A percentile compares a stretch with the other conserved stretches of the same genome.
These are phyloP conservation scores for Tetraneura akinire DNA, from an alignment of 1,140 invertebrate genomes.

Conservation along the genomic window DNA sequence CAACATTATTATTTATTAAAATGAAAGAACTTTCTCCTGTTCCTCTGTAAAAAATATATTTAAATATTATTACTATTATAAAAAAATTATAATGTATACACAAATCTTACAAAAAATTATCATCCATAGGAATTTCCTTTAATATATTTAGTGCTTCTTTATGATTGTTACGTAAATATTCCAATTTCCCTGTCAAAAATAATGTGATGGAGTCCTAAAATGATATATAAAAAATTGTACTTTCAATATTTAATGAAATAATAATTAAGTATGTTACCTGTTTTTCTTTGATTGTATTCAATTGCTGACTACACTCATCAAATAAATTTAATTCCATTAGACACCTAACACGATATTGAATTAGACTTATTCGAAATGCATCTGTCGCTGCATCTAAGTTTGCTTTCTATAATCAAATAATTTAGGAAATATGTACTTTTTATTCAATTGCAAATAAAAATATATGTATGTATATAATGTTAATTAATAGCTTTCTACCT, in stretches of 20 bases:
- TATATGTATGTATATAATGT: too few species aligned
- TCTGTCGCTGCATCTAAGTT: constrained; percentile 60
- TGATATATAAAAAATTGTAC: neutral
- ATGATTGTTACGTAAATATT: constrained; percentile 71
- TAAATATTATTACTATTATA: neutral
- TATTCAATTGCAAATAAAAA: too few species aligned
- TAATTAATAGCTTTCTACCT: too few species aligned
- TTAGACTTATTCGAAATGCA: constrained; percentile 64
- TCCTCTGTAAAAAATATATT: constrained; percentile 50
- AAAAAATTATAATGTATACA: neutral
- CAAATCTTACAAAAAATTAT: constrained; percentile 5
- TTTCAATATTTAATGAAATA: neutral
- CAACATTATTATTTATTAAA: constrained; percentile 87
- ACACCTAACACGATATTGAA: constrained; percentile 64
- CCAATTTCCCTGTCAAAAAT: constrained; percentile 70
- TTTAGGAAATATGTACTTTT: too few species aligned
- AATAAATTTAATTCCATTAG: constrained; percentile 60
- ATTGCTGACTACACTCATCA: constrained; percentile 57
- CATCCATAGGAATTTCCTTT: constrained; percentile 63
- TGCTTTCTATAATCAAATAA: constrained; percentile 41
- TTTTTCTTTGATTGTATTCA: constrained; percentile 48
- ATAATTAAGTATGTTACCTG: constrained; percentile 10
- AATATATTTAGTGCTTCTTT: constrained; percentile 70
- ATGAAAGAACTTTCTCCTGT: constrained; percentile 68
- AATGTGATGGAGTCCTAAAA: constrained; percentile 66